Evolutionary conservation across 2,797 vertebrate species (phyloP).

Genomic region (Thunnus albacares): DNA sequence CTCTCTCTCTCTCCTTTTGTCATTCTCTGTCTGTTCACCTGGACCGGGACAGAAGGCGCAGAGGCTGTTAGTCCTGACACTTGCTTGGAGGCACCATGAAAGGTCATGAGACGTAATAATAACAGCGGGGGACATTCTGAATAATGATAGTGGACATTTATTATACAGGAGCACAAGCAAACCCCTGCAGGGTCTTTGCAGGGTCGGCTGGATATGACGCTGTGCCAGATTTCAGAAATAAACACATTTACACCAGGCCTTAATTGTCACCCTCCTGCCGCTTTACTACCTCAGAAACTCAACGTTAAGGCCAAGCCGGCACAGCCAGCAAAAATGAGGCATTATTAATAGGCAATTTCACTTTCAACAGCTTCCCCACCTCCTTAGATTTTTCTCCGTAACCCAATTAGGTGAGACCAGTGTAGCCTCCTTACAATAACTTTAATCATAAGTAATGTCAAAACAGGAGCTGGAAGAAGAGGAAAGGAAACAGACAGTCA

Average conservation of each 20-base stretch:
- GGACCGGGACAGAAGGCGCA: constrained; percentile 34
- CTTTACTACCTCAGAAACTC: constrained; percentile 41
- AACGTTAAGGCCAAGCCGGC: constrained; percentile 37
- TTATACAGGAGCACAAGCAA: constrained; percentile 63
- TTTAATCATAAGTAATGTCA: constrained; percentile 40
- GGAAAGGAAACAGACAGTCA: background rate
- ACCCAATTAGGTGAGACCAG: constrained; percentile 38
- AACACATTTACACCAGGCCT: constrained; percentile 53
- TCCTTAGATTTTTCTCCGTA: constrained; percentile 22
- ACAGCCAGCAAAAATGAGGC: constrained; percentile 48
- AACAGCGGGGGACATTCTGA: constrained; percentile 61
- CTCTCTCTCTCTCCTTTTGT: background rate
- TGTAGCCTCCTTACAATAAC: constrained; percentile 20
- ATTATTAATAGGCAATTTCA: constrained; percentile 60
- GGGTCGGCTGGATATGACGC: constrained; percentile 45
- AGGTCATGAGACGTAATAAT: constrained; percentile 71
- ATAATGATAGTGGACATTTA: constrained; percentile 74
- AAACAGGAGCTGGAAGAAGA: constrained; percentile 16
- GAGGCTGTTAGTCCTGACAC: constrained; percentile 62
- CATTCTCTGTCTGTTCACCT: constrained; percentile 38
- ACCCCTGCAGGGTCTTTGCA: constrained; percentile 55
- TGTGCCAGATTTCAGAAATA: constrained; percentile 55
- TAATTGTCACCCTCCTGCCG: constrained; percentile 51
- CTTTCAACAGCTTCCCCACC: constrained; percentile 31
- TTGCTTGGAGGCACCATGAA: constrained; percentile 67